phyloP scores from a whole-genome alignment of 2,113 vertebrate species.

The Pao palembangensis region DNA sequence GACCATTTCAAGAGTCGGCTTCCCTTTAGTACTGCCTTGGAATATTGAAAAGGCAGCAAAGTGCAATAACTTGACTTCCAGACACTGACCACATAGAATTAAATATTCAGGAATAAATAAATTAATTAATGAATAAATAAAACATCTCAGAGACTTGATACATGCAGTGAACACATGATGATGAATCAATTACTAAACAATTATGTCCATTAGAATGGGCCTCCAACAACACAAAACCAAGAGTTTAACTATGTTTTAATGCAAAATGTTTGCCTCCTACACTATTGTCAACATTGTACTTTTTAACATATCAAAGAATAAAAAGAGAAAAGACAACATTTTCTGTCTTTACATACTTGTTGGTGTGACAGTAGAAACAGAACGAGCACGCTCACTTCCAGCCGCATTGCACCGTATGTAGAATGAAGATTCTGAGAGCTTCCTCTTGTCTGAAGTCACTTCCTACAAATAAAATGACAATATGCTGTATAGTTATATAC shows the following conservation, averaged over 20 bases:
- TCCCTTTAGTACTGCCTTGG: slow-evolving; percentile 62
- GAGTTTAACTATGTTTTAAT: too few species aligned
- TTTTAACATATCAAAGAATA: neutral
- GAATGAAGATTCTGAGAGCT: too few species aligned
- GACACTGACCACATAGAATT: neutral
- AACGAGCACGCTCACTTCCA: neutral
- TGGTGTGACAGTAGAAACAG: slow-evolving; percentile 38
- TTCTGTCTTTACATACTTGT: slow-evolving; percentile 53
- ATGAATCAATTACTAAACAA: too few species aligned
- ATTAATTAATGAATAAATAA: neutral
- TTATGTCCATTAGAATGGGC: too few species aligned
- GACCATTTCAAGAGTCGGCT: slow-evolving; percentile 76
- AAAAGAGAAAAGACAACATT: neutral
- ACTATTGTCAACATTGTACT: neutral
- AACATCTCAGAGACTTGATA: too few species aligned
- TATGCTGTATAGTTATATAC: too few species aligned
- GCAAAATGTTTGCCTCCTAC: too few species aligned
- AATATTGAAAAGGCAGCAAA: slow-evolving; percentile 52
- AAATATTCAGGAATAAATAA: neutral
- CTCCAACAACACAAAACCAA: too few species aligned
- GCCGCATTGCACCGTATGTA: too few species aligned
- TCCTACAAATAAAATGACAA: too few species aligned
- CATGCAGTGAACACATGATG: too few species aligned
- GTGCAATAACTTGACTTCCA: neutral
- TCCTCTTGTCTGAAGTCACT: too few species aligned